Evolutionary conservation across 2,888 invertebrate species (phyloP).

Genomic region (Petrolisthes manimaculis): DNA sequence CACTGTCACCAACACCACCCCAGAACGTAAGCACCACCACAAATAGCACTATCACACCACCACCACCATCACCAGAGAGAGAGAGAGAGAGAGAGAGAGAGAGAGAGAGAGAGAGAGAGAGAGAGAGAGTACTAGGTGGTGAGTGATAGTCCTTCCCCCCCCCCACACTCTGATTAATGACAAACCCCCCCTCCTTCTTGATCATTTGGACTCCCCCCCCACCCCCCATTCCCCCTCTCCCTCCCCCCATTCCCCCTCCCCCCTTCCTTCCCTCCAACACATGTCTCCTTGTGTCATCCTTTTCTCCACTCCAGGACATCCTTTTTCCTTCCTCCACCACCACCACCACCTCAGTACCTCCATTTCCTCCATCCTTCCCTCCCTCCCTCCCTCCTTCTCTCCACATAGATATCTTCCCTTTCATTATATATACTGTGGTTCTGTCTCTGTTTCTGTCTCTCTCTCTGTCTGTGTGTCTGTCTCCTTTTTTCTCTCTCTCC

Average conservation of each 20-base stretch:
- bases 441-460: neutral
- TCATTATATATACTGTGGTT: neutral
- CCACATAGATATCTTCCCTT: neutral
- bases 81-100: conserved; percentile 10
- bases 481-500: conserved; percentile 7
- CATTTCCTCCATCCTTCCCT: neutral
- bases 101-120: conserved; percentile 19
- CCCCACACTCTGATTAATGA: conserved; percentile 50
- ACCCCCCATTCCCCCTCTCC: neutral
- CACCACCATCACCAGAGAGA: conserved; percentile 10
- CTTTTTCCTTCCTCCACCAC: neutral
- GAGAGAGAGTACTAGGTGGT: conserved; percentile 22
- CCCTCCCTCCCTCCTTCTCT: neutral
- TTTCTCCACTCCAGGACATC: neutral
- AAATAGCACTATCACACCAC: neutral
- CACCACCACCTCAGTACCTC: too few relatives aligned
- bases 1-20: neutral
- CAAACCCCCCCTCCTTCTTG: conserved; percentile 22
- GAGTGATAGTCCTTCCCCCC: conserved; percentile 34
- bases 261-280: neutral
- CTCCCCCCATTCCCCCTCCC: neutral
- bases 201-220: conserved; percentile 38
- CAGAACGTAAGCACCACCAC: neutral
- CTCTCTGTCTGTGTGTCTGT: neutral
- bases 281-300: neutral